These are phyloP conservation scores for Julus scanicus DNA, from an alignment of 2,888 invertebrate genomes.

Conservation along the genomic window DNA sequence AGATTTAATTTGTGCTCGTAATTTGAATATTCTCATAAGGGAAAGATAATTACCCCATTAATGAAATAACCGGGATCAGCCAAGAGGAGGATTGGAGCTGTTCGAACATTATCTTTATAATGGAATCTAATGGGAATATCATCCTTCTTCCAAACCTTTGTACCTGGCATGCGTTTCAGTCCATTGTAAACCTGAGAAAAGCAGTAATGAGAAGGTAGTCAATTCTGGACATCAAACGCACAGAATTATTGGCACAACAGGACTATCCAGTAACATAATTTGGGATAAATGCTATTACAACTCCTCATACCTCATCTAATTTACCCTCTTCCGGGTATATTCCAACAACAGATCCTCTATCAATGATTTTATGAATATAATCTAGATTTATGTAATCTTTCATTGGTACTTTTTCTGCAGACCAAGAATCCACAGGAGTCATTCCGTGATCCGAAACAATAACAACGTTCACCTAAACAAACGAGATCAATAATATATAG, in stretches of 20 bases:
- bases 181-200: conserved; percentile 49
- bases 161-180: conserved; percentile 48
- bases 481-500: conserved; percentile 48
- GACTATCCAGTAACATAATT: background rate
- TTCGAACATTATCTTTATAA: conserved; percentile 64
- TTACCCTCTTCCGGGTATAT: conserved; percentile 61
- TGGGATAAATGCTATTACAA: too few species aligned
- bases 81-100: conserved; percentile 64
- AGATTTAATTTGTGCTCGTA: background rate
- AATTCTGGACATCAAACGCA: background rate
- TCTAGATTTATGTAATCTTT: conserved; percentile 62
- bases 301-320: conserved; percentile 59
- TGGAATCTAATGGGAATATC: conserved; percentile 65
- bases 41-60: conserved; percentile 35
- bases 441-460: conserved; percentile 66
- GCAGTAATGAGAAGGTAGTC: background rate
- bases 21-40: background rate
- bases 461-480: conserved; percentile 64
- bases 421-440: conserved; percentile 62
- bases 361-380: conserved; percentile 61
- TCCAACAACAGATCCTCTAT: conserved; percentile 62
- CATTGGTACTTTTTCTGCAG: conserved; percentile 61
- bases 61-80: conserved; percentile 63
- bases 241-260: background rate
- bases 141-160: conserved; percentile 62